These are phyloP conservation scores for Enteromius thamalakanensis DNA, from an alignment of 2,797 vertebrate species.

Conservation along the genomic window DNA sequence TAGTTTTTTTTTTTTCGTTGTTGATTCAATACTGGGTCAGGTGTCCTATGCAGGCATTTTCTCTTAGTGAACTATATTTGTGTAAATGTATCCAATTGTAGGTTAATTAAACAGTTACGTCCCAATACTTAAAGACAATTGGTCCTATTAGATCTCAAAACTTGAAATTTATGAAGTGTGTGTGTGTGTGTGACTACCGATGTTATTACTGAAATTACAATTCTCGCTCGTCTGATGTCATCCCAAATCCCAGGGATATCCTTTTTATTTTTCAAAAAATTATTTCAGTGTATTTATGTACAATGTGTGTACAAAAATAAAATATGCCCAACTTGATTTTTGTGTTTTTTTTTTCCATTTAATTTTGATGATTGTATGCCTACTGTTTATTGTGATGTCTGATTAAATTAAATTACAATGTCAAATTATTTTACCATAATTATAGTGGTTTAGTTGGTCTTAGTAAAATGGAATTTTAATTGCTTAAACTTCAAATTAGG, in stretches of 20 bases:
- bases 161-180: neutral
- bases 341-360: neutral
- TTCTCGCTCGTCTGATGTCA: conserved; percentile 41
- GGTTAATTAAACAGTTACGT: conserved; percentile 13
- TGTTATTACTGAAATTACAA: conserved; percentile 29
- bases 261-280: conserved; percentile 30
- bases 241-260: conserved; percentile 31
- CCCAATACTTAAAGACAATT: conserved; percentile 8
- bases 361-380: neutral
- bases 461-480: no score
- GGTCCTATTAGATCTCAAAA: conserved; percentile 16
- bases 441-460: neutral
- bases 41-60: conserved; percentile 33
- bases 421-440: neutral
- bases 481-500: neutral
- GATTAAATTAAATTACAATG: neutral
- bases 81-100: conserved; percentile 38
- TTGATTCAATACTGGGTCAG: conserved; percentile 13
- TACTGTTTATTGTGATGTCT: neutral
- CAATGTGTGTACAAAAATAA: conserved; percentile 61
- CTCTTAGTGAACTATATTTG: conserved; percentile 14
- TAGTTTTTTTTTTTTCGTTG: neutral
- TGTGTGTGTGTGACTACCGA: conserved; percentile 13
- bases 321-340: conserved; percentile 42
- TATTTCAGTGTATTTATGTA: conserved; percentile 54